Evolutionary conservation across 2,888 invertebrate genomes (phyloP), one percentile per base, ranked within the genome.

Genomic region (Adineta ricciae): DNA sequence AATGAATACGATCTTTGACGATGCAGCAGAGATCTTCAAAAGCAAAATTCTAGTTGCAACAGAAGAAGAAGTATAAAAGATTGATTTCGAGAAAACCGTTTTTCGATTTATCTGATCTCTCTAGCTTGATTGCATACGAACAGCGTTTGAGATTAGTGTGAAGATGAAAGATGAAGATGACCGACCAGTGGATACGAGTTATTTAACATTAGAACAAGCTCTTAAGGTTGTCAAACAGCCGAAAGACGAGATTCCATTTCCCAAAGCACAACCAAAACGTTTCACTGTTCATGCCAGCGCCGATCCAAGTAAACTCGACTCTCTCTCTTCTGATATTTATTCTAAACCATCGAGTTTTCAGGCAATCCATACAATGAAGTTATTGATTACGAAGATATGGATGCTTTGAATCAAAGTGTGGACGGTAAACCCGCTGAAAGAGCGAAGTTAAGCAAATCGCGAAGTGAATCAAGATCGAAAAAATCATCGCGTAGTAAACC

Each of bases 261-360:
- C 78, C 14, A 78, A 41, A 78, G 5, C 78, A 78, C 78, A 78
- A 38, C 78, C 78, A 14, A 41, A 41, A 78, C 38, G 41, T n/a
- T 78, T 78, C 41, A 78, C 78, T 78, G 78, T 78, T 78, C 78
- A 78, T 41, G 78, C 78, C 24, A 41, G 41, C n/a, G 78, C 78
- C 41, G 78, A 78, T 78, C 78, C 78, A 78, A 78, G 78, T 78
- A 78, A 41, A 16, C n/a, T 46, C 46, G 5, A 46, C 11, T 46
- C 8, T 46, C 11, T 46, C 11, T 46, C 46, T 46, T 46, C 46
- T 11, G 5, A 46, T 46, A 11, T 8, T 8, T 46, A 46, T 46
- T 11, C 5, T 11, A 46, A 46, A 46, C 11, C 8, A 46, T 46
- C 46, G 11, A 8, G 5, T 46, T 46, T 11, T 46, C 11, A 78